Conservation (phyloP, 2,888 invertebrate species). For the Nasonovia ribisnigri region DNA sequence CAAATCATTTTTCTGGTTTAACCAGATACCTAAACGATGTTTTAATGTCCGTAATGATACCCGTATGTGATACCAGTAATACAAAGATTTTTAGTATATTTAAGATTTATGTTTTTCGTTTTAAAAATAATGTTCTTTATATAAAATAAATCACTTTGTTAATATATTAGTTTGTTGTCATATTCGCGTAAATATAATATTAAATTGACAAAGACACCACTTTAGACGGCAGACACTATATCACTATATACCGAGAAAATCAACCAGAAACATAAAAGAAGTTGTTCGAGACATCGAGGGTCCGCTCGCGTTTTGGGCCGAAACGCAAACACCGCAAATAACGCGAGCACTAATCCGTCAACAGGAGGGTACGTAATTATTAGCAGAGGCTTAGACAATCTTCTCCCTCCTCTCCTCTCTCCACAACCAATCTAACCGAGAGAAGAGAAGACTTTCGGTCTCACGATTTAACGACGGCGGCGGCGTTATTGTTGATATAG, state of each 20-base stretch:
- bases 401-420: background rate
- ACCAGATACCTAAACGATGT: too few species aligned
- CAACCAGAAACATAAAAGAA: background rate
- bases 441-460: slow-evolving; percentile 3
- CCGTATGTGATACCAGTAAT: background rate
- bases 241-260: background rate
- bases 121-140: background rate
- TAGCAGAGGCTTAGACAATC: slow-evolving; percentile 44
- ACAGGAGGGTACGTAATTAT: slow-evolving; percentile 16
- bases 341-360: background rate
- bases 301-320: background rate
- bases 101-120: background rate
- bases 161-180: background rate
- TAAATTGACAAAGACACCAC: background rate
- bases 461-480: slow-evolving; percentile 14
- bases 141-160: background rate
- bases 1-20: background rate
- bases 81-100: background rate
- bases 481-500: background rate
- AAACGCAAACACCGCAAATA: background rate
- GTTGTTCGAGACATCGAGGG: background rate
- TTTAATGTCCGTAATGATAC: too few species aligned
- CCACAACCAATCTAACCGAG: background rate
- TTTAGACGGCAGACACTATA: background rate
- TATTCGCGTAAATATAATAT: background rate